These are phyloP conservation scores for Tauraco erythrolophus DNA, from an alignment of 2,113 vertebrate genomes.

Conservation along the genomic window DNA sequence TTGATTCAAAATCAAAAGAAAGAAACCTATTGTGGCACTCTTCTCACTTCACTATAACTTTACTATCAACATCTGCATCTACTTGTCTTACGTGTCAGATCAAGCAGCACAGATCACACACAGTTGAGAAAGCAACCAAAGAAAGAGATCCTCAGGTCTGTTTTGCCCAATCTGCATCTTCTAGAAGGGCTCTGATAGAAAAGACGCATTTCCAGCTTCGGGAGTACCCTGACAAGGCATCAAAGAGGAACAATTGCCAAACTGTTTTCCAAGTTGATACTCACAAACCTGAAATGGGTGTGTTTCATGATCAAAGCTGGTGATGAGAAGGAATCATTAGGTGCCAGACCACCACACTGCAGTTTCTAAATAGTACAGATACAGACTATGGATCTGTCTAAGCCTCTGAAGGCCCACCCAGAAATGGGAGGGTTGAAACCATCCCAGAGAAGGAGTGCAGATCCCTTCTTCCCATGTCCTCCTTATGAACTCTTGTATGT, in stretches of 20 bases:
- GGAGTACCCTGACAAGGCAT: background rate
- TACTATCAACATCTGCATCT: background rate
- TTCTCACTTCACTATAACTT: background rate
- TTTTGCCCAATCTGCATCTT: background rate
- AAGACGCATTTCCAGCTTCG: background rate
- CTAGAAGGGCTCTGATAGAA: background rate
- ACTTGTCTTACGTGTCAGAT: background rate
- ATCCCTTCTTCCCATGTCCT: background rate
- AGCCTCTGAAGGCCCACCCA: background rate
- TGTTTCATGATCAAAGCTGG: background rate
- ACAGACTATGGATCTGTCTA: background rate
- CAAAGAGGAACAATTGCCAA: background rate
- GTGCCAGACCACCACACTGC: background rate
- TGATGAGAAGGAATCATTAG: background rate
- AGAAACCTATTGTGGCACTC: background rate
- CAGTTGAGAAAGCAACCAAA: background rate
- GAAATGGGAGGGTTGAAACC: background rate
- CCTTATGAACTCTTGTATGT: background rate
- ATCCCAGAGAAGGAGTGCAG: background rate
- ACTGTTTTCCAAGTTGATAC: background rate
- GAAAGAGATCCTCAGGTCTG: background rate
- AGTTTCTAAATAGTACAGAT: background rate
- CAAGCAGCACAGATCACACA: background rate
- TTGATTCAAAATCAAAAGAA: background rate
- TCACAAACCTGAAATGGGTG: background rate